Evolutionary conservation across 2,888 invertebrate genomes (phyloP), one percentile per base, ranked within the genome.

Genomic region (Drosophila rellima): DNA sequence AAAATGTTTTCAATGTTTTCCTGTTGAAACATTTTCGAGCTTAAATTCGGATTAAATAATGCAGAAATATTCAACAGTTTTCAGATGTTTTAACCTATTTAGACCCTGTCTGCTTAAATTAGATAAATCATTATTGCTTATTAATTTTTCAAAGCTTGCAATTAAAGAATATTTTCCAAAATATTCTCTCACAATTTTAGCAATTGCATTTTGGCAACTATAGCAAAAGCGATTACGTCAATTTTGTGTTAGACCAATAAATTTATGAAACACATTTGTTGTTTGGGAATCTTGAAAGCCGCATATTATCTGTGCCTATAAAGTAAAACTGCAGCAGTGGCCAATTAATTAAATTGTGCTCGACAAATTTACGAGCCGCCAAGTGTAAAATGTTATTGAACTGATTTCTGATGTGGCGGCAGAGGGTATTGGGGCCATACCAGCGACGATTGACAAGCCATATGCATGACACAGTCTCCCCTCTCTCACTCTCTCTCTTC

Each of bases 291-390:
- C 66, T 62, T 52, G n/a, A 79, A 52, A 59, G 39, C 45, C 29
- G 40, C 47, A 71, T 66, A 15, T n/a, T 35, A 11, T 64, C 29
- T 26, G 29, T 33, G 37, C n/a, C 20, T 64, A 70, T 52, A 48
- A 50, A 54, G 40, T 55, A 66, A 61, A 76, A 76, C 35, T 81
- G 78, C 86, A 88, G 70, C 80, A 75, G 84, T 75, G 76, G 75
- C 68, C 57, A 84, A 88, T 86, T 88, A 88, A 84, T 88, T 80
- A 88, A 72, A 78, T 61, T 56, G 56, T 70, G 76, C 35, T 79
- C 81, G 80, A 84, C 84, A 87, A 82, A 88, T 87, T 88, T 85
- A 90, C 84, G 82, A 82, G 77, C 72, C 59, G 70, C 62, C 72
- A 81, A 82, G 68, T 75, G 73, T 70, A 66, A 80, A 81, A 78